Conservation (phyloP, 2,113 vertebrate genomes). For the Pituophis catenifer region DNA sequence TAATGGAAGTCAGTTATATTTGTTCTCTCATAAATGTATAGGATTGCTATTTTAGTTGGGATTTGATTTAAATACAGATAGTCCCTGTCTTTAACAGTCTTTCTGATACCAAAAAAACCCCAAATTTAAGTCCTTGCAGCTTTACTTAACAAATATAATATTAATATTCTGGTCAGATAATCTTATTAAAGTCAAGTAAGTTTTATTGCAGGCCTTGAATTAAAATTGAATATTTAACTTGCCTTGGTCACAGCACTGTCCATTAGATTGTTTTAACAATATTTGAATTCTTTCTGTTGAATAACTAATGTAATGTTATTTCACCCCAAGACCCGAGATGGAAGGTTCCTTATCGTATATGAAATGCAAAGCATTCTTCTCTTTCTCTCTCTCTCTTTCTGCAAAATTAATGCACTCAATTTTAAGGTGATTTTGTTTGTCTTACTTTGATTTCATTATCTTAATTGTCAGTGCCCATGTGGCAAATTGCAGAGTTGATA, state of each 20-base stretch:
- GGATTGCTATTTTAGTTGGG: neutral
- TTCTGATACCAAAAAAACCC: neutral
- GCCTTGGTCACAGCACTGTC: neutral
- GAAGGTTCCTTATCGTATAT: neutral
- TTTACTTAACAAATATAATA: neutral
- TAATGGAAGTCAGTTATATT: neutral
- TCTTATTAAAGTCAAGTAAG: neutral
- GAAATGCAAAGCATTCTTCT: neutral
- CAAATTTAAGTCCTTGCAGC: neutral
- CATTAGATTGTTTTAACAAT: neutral
- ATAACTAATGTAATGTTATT: neutral
- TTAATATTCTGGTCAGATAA: conserved; percentile 6
- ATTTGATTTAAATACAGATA: neutral
- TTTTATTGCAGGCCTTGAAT: neutral
- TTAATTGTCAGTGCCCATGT: neutral
- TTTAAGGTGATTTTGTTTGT: neutral
- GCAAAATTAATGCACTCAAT: neutral
- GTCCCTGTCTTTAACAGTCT: neutral
- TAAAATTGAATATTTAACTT: neutral
- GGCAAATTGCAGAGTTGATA: neutral
- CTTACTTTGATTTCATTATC: conserved; percentile 7
- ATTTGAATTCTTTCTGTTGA: neutral
- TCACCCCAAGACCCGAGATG: neutral
- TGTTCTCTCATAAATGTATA: neutral
- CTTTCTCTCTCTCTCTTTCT: too few species aligned